These are phyloP conservation scores for Montipora foliosa DNA, from an alignment of 64 coral and sea anemone genomes.

Conservation along the genomic window DNA sequence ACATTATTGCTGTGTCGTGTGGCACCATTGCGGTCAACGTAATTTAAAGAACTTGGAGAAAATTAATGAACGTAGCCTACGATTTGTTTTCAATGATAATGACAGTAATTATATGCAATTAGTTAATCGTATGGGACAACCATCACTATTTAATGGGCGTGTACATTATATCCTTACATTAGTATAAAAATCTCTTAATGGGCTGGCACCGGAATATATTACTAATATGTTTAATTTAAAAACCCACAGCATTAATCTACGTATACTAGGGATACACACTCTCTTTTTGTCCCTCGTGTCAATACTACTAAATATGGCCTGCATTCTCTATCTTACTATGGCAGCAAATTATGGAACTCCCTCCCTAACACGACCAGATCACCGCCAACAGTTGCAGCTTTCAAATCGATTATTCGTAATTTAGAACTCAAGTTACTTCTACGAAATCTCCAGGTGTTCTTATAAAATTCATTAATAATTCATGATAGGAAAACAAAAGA, in stretches of 20 bases:
- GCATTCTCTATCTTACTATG: conserved; percentile 24
- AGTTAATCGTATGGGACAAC: conserved; percentile 9
- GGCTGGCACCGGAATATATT: conserved; percentile 16
- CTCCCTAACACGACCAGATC: background rate
- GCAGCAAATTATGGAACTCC: conserved; percentile 20
- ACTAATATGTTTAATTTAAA: background rate
- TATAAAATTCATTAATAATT: too few relatives aligned
- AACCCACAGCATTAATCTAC: background rate
- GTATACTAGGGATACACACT: background rate
- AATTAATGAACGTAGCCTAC: conserved; percentile 32
- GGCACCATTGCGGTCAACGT: too few relatives aligned
- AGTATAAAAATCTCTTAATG: background rate
- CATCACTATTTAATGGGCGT: conserved; percentile 19
- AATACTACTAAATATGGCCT: conserved; percentile 32
- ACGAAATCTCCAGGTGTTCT: too few relatives aligned
- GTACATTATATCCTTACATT: conserved; percentile 3
- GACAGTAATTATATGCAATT: conserved; percentile 34
- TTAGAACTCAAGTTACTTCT: background rate
- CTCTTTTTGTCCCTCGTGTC: background rate
- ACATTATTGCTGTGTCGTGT: too few relatives aligned
- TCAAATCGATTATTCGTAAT: background rate
- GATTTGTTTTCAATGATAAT: conserved; percentile 24
- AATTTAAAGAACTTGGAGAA: background rate
- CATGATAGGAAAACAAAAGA: too few relatives aligned
- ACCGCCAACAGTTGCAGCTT: conserved; percentile 9